Conservation (phyloP, 2,888 invertebrate genomes). For the Ophion slaviceki region DNA sequence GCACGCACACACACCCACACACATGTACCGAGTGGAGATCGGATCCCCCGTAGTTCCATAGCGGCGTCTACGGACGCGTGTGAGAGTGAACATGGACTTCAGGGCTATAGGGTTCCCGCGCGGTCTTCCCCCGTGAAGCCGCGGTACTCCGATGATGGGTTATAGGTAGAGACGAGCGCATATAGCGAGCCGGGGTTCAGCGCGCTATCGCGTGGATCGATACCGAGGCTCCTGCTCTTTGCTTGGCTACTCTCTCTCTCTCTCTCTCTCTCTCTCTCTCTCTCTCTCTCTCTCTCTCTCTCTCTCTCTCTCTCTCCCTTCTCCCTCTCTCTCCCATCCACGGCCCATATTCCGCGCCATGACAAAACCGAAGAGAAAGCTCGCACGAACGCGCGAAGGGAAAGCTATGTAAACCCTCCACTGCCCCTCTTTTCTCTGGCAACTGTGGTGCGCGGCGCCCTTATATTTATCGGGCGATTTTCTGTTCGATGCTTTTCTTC, state of each 20-base stretch:
- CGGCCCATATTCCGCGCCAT: slow-evolving; percentile 37
- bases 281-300: not conserved
- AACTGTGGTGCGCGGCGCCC: slow-evolving; percentile 47
- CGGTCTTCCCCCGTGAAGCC: slow-evolving; percentile 6
- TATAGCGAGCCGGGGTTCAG: slow-evolving; percentile 17
- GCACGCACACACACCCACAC: not conserved
- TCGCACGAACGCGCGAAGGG: slow-evolving; percentile 38
- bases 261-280: not conserved
- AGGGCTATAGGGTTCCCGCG: not conserved
- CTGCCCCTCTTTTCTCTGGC: not conserved
- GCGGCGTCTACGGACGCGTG: not conserved
- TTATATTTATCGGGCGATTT: slow-evolving; percentile 30
- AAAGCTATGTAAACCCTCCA: slow-evolving; percentile 1
- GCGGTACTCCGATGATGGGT: slow-evolving; percentile 35
- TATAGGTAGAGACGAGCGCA: slow-evolving; percentile 6
- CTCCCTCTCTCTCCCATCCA: slow-evolving; percentile 50
- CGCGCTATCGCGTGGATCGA: slow-evolving; percentile 59
- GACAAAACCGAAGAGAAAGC: slow-evolving; percentile 47
- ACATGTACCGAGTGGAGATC: not conserved
- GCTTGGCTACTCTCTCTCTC: not conserved
- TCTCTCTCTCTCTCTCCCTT: not conserved
- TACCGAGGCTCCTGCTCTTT: slow-evolving; percentile 35
- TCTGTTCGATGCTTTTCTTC: slow-evolving; percentile 18
- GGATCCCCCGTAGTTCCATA: slow-evolving; percentile 12
- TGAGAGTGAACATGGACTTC: slow-evolving; percentile 10